Conservation (phyloP, 1,140 invertebrate genomes). For the Bombus soroeensis region DNA sequence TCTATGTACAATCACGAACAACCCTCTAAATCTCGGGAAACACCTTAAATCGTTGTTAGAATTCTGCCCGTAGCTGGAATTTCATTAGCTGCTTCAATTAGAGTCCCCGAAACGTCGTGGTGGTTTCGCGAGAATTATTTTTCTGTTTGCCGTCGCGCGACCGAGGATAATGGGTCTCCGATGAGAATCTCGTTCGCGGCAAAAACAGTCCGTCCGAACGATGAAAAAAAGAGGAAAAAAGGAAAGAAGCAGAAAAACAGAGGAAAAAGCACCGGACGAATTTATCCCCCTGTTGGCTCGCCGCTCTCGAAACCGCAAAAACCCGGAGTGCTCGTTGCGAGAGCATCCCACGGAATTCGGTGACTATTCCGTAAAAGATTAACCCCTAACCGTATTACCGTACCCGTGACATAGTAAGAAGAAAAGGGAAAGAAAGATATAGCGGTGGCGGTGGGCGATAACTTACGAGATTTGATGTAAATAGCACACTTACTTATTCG, state of each 20-base stretch:
- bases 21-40: background rate
- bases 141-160: constrained; percentile 31
- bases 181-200: constrained; percentile 38
- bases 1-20: background rate
- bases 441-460: constrained; percentile 67
- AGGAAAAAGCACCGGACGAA: constrained; percentile 24
- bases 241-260: background rate
- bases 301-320: constrained; percentile 35
- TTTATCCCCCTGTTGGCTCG: constrained; percentile 29
- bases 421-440: background rate
- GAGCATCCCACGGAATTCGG: constrained; percentile 29
- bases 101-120: background rate
- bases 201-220: constrained; percentile 7
- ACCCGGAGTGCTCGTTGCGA: constrained; percentile 1
- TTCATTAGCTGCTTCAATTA: constrained; percentile 27
- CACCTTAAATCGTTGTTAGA: background rate
- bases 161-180: constrained; percentile 27
- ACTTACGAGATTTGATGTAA: constrained; percentile 82
- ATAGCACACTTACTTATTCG: constrained; percentile 81
- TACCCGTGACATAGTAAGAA: background rate
- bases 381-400: constrained; percentile 41
- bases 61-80: constrained; percentile 1
- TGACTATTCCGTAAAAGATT: constrained; percentile 48
- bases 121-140: constrained; percentile 29
- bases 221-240: background rate